These are phyloP conservation scores for Xenops minutus DNA, from an alignment of 2,797 vertebrate genomes.

Conservation along the genomic window DNA sequence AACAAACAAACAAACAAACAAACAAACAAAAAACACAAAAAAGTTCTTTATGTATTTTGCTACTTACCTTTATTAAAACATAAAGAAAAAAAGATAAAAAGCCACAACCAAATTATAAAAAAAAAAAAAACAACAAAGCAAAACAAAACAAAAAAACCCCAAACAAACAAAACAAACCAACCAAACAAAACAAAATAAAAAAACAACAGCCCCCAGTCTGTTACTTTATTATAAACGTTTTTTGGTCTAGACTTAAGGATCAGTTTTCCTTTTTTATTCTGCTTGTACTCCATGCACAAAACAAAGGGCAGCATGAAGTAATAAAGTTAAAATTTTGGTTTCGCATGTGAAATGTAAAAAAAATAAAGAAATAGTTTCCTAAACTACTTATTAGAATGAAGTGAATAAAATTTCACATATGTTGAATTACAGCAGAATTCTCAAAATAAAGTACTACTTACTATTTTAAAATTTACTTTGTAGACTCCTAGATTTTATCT, in stretches of 20 bases:
- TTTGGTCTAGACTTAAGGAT: background rate
- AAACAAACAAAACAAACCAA: too few species aligned
- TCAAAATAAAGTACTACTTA: background rate
- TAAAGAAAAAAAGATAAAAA: background rate
- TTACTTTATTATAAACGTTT: background rate
- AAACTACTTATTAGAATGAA: background rate
- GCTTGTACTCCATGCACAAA: background rate
- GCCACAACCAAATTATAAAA: background rate
- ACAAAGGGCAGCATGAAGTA: accelerated
- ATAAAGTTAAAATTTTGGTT: background rate
- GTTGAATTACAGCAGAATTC: background rate
- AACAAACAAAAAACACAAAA: too few species aligned
- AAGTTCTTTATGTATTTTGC: background rate
- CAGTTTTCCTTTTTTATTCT: background rate
- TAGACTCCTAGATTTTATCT: background rate
- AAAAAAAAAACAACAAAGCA: background rate
- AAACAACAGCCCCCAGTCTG: accelerated
- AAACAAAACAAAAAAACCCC: background rate
- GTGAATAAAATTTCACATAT: background rate
- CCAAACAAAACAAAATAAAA: background rate
- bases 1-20: too few species aligned
- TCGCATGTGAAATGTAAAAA: accelerated
- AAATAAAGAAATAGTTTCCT: background rate
- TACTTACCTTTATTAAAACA: background rate
- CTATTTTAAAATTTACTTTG: background rate